Percentiles rank a stretch among this genome's conserved stretches.
phyloP scores from a whole-genome alignment of 2,797 vertebrate genomes.

The Mus caroli region DNA sequence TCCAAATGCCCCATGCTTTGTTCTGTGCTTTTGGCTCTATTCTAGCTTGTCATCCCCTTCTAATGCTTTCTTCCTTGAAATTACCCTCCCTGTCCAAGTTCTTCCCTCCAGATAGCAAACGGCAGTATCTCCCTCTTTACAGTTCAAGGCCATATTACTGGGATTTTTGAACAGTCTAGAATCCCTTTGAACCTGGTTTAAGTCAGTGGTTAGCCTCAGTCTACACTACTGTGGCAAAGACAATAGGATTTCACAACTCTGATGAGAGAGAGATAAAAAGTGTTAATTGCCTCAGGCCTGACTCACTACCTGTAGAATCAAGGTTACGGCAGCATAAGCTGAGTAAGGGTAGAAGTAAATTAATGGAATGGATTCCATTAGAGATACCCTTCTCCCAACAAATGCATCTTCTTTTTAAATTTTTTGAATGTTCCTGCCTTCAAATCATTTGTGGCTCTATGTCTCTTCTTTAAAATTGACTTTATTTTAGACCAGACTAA shows the following conservation, averaged over 20 bases:
- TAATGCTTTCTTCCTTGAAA: slow-evolving; percentile 38
- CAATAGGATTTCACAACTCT: not conserved
- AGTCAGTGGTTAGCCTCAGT: slow-evolving; percentile 19
- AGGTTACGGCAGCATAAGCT: not conserved
- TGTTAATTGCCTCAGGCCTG: not conserved
- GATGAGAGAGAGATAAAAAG: not conserved
- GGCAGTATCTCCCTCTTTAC: not conserved
- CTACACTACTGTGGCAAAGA: not conserved
- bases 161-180: not conserved
- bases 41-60: not conserved
- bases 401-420: not conserved
- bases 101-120: not conserved
- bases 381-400: not conserved
- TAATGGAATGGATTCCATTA: not conserved
- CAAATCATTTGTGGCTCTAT: not conserved
- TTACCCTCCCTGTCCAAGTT: not conserved
- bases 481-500: slow-evolving; percentile 32
- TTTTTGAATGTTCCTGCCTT: not conserved
- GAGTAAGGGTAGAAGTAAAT: not conserved
- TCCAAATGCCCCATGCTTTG: not conserved
- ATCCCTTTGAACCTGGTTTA: not conserved
- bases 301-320: not conserved
- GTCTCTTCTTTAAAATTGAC: not conserved
- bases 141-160: slow-evolving; percentile 43
- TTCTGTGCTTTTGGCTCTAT: not conserved